Evolutionary conservation across 2,888 invertebrate genomes (phyloP), one percentile per base, ranked within the genome.

Genomic region (Sminthurides aquaticus): DNA sequence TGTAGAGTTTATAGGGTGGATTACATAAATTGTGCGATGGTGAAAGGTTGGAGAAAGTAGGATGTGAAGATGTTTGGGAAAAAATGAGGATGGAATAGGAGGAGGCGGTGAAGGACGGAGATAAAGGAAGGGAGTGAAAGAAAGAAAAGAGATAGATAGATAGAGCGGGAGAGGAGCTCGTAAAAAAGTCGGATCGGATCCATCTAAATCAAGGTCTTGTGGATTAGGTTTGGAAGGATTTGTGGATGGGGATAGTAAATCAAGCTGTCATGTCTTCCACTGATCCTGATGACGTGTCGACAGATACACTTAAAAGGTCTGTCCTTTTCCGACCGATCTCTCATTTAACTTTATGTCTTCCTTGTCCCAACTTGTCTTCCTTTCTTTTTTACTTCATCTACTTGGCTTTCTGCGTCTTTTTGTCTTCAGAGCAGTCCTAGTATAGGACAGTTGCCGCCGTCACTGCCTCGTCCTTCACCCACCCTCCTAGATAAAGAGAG

Each of bases 221-320:
- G 63, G 63, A 63, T 63, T 63, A 57, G 57, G 26, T 56, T 62
- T 52, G 64, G 52, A 52, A 52, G 52, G 64, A 64, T 57, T 57
- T 60, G 29, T 55, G 49, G 34, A 57, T 54, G 56, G 54, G 56
- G 60, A 60, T 55, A 60, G 60, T 65, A 65, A 65, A 65, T 65
- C 65, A 65, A 65, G 49, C 60, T 65, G 65, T 65, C 65, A 61
- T 65, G 60, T 60, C 60, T 43, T 56, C 57, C 52, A 59, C 58
- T 64, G 64, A 64, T 64, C 64, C 54, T 64, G 58, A 64, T 64
- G 59, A 49, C 59, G 58, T 64, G 56, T 64, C 64, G 58, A 64
- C 64, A 58, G 64, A 64, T 64, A 64, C 64, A 64, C 64, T 64
- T 64, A 64, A 63, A 63, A 58, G 64, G 64, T 58, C 59, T 64